phyloP scores from a whole-genome alignment of 2,113 vertebrate genomes.

The Eonycteris spelaea region DNA sequence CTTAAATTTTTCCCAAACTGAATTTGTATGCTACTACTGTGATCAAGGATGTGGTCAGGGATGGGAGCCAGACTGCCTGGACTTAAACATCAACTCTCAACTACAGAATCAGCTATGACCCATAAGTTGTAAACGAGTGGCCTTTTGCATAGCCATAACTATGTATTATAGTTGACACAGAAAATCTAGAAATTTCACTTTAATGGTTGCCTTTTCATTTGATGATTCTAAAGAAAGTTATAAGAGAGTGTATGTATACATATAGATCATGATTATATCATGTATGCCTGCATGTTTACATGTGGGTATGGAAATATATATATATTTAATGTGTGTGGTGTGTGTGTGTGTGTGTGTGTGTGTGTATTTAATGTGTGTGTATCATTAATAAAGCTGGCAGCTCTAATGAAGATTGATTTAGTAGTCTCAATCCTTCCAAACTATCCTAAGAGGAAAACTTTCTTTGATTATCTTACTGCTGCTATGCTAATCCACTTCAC shows the following conservation, averaged over 20 bases:
- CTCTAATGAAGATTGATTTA: neutral
- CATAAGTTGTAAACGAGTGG: neutral
- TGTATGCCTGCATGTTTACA: neutral
- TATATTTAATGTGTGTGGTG: neutral
- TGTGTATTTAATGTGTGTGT: neutral
- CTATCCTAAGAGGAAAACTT: neutral
- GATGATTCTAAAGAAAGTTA: neutral
- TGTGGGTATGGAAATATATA: neutral
- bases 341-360: no score
- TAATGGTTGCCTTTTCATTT: neutral
- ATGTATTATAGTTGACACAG: neutral
- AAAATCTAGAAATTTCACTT: neutral
- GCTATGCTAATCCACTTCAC: neutral
- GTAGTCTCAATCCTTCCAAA: neutral
- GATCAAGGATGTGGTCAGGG: neutral
- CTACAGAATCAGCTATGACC: neutral
- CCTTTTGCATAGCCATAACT: neutral
- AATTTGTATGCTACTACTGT: neutral
- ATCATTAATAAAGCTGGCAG: neutral
- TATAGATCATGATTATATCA: neutral
- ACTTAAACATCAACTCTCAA: neutral
- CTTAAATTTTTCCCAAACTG: neutral
- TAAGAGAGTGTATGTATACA: neutral
- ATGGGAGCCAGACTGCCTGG: neutral
- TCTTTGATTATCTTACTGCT: neutral